Percentiles rank a stretch among this genome's conserved stretches.
phyloP scores from a whole-genome alignment of 1,140 invertebrate genomes.

The Orchestia grillus region DNA sequence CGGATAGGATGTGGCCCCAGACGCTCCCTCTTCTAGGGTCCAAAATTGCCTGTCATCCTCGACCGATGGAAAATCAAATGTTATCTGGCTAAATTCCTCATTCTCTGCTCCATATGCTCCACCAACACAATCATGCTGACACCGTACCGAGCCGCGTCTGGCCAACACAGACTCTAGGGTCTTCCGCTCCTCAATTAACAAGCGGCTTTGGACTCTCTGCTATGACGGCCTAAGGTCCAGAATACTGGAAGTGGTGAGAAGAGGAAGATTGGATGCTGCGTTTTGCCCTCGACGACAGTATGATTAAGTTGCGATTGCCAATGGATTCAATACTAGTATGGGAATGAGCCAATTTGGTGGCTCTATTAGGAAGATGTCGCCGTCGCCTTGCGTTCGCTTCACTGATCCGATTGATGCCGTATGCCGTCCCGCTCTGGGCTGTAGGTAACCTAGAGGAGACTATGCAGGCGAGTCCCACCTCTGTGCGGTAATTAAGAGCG shows the following conservation, averaged over 20 bases:
- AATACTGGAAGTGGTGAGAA: not conserved
- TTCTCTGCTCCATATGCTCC: slow-evolving; percentile 60
- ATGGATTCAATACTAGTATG: slow-evolving; percentile 62
- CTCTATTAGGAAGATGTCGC: slow-evolving; percentile 59
- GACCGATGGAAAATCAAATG: slow-evolving; percentile 60
- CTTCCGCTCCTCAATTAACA: not conserved
- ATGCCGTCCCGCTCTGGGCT: not conserved
- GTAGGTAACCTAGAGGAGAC: not conserved
- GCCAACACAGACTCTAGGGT: not conserved
- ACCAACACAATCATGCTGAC: slow-evolving; percentile 59
- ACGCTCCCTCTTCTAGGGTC: slow-evolving; percentile 39
- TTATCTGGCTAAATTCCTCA: slow-evolving; percentile 62
- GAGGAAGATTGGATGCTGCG: slow-evolving; percentile 24
- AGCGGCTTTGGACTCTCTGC: not conserved
- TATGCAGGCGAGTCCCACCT: not conserved
- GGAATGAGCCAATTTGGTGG: slow-evolving; percentile 61
- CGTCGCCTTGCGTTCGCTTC: slow-evolving; percentile 15
- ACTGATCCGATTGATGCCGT: slow-evolving; percentile 35
- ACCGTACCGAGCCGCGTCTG: slow-evolving; percentile 50
- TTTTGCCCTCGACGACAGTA: slow-evolving; percentile 58
- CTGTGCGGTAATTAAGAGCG: not conserved
- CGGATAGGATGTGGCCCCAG: slow-evolving; percentile 41
- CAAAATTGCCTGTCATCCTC: slow-evolving; percentile 47
- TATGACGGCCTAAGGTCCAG: not conserved
- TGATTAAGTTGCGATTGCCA: slow-evolving; percentile 61